Evolutionary conservation across 2,888 invertebrate genomes (phyloP).

Genomic region (Esperia sulphurella): DNA sequence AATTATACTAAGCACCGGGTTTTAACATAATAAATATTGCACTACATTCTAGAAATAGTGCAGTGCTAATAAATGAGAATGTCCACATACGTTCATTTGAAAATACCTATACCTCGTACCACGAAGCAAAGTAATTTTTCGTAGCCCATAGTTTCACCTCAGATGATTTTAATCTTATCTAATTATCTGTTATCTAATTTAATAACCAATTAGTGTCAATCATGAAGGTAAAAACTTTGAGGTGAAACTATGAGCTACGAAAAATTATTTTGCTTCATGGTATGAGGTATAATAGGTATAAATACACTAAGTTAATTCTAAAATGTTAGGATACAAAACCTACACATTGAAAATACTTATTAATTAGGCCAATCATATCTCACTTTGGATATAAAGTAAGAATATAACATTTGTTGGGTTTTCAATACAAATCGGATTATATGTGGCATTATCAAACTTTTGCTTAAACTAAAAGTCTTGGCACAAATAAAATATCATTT

Average conservation of each 20-base stretch:
- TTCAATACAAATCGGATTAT: constrained; percentile 13
- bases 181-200: too few species aligned
- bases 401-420: constrained; percentile 36
- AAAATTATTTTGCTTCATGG: too few species aligned
- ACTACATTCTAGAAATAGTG: constrained; percentile 37
- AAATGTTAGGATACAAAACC: constrained; percentile 59
- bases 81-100: constrained; percentile 14
- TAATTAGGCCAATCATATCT: constrained; percentile 69
- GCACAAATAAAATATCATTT: constrained; percentile 69
- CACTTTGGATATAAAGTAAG: constrained; percentile 38
- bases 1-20: constrained; percentile 57
- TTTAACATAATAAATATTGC: constrained; percentile 53
- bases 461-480: constrained; percentile 67
- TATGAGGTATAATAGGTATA: constrained; percentile 22
- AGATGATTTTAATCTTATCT: too few species aligned
- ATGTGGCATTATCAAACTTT: constrained; percentile 31
- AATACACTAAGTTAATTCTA: constrained; percentile 41
- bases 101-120: too few species aligned
- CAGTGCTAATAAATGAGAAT: constrained; percentile 44
- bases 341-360: constrained; percentile 63
- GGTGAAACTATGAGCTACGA: too few species aligned
- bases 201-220: too few species aligned
- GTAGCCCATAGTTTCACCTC: too few species aligned
- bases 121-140: too few species aligned
- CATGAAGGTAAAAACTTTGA: too few species aligned